phyloP scores from a whole-genome alignment of 2,888 invertebrate species.

The Eumacrocentrus americanus region DNA sequence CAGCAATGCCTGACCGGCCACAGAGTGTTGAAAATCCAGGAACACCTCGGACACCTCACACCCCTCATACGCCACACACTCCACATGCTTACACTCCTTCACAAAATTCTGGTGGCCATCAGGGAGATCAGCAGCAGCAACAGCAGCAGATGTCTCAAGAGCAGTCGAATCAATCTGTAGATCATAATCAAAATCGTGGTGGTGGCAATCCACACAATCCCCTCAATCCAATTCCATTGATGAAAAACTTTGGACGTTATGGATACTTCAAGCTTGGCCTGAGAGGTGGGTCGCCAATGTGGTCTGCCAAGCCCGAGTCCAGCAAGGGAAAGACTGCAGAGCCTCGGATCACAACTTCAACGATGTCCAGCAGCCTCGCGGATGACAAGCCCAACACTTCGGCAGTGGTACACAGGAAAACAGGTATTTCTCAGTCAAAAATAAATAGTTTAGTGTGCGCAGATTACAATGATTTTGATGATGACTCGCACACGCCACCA shows the following conservation, averaged over 20 bases:
- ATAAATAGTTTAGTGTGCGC: conserved; percentile 65
- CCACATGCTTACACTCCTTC: conserved; percentile 36
- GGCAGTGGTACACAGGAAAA: conserved; percentile 55
- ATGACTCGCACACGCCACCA: conserved; percentile 66
- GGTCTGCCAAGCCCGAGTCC: conserved; percentile 64
- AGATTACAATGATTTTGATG: conserved; percentile 69
- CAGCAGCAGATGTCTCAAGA: conserved; percentile 51
- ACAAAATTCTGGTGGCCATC: conserved; percentile 45
- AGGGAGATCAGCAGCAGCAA: conserved; percentile 62
- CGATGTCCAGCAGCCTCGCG: conserved; percentile 41
- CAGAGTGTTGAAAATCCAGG: conserved; percentile 68
- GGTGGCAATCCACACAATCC: conserved; percentile 66
- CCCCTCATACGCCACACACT: conserved; percentile 50
- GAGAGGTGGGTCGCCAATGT: conserved; percentile 73
- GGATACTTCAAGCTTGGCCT: conserved; percentile 70
- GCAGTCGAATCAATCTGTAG: conserved; percentile 37
- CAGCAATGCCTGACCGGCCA: conserved; percentile 67
- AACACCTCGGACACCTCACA: conserved; percentile 64
- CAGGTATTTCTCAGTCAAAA: conserved; percentile 59
- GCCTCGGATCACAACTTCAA: conserved; percentile 57
- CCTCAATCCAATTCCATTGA: conserved; percentile 67
- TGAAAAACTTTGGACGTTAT: conserved; percentile 66
- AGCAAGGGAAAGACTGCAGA: conserved; percentile 57
- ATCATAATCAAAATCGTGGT: conserved; percentile 54
- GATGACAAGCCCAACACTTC: conserved; percentile 62